Conservation (phyloP, 2,888 invertebrate genomes). For the Thymelicus acteon region DNA sequence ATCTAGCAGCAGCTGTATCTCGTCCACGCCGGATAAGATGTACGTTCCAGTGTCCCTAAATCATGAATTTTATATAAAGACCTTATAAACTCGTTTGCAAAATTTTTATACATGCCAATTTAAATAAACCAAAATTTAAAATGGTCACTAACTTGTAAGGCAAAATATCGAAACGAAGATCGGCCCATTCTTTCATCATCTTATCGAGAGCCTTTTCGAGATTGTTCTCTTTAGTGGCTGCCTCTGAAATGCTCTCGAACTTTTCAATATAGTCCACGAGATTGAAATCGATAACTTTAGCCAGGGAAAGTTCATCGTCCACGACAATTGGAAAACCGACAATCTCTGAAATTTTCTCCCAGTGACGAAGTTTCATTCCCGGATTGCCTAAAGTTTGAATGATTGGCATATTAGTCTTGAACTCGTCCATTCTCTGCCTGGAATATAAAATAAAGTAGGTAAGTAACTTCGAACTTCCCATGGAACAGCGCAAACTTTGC, state of each 20-base stretch:
- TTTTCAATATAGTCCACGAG: conserved; percentile 94
- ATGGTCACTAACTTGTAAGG: conserved; percentile 86
- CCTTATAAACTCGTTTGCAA: not conserved
- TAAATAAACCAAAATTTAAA: not conserved
- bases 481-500: not conserved
- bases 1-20: conserved; percentile 96
- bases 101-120: not conserved
- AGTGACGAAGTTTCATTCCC: conserved; percentile 95
- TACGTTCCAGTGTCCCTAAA: conserved; percentile 94
- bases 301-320: conserved; percentile 92
- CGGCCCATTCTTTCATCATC: conserved; percentile 97
- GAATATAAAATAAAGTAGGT: conserved; percentile 39
- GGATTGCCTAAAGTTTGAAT: conserved; percentile 97
- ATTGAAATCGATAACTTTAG: conserved; percentile 94
- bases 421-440: conserved; percentile 91
- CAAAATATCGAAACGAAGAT: conserved; percentile 89
- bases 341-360: conserved; percentile 97
- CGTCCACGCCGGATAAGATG: conserved; percentile 95
- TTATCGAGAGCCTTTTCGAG: conserved; percentile 94
- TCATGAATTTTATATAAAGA: conserved; percentile 34
- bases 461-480: not conserved
- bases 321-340: conserved; percentile 96
- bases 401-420: conserved; percentile 95
- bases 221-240: conserved; percentile 97
- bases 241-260: conserved; percentile 96